Conservation (phyloP, 1,140 invertebrate species). For the Cydia splendana region DNA sequence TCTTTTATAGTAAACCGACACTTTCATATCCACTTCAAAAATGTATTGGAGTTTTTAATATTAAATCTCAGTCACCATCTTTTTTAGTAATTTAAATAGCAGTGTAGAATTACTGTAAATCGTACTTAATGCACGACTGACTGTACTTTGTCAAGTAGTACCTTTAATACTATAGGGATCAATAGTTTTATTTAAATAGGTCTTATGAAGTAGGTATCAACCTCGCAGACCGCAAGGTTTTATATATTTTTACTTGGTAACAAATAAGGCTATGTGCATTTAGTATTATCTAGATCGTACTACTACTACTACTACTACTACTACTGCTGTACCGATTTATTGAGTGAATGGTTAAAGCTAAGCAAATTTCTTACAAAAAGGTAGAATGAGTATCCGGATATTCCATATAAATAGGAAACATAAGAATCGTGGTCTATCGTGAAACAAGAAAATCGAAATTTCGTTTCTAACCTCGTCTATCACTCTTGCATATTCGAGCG, state of each 20-base stretch:
- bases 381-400: too few relatives aligned
- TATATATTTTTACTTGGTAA: neutral
- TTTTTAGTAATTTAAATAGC: neutral
- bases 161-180: neutral
- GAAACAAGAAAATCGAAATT: too few relatives aligned
- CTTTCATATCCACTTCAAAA: neutral
- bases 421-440: too few relatives aligned
- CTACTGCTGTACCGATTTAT: neutral
- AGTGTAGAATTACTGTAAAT: neutral
- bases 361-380: neutral
- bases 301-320: too few relatives aligned
- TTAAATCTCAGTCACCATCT: neutral
- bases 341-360: neutral
- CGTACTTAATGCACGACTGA: neutral
- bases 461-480: too few relatives aligned
- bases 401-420: too few relatives aligned
- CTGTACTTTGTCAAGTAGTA: neutral
- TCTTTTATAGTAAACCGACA: too few relatives aligned
- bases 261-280: neutral
- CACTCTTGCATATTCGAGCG: too few relatives aligned
- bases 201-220: neutral
- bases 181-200: constrained; percentile 4
- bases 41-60: neutral
- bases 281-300: constrained; percentile 3
- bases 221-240: neutral